Evolutionary conservation across 2,113 vertebrate species (phyloP).

Genomic region (Motacilla tschutschensis): DNA sequence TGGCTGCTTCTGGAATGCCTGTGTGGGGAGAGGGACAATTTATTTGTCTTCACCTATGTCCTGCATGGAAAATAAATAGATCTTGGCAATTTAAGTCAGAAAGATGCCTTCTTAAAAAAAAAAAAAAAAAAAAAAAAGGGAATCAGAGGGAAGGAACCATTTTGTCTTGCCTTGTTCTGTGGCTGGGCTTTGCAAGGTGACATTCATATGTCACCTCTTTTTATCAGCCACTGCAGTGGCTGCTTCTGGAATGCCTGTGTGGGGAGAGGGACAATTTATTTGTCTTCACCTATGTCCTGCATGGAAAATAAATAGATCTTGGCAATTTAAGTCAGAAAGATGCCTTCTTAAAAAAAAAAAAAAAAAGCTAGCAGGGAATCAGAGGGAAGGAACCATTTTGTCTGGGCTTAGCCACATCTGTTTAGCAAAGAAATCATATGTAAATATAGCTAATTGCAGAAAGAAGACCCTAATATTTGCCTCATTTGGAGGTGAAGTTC

Average conservation of each 20-base stretch:
- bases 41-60: not conserved
- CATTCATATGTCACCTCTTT: not conserved
- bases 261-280: not conserved
- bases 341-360: not conserved
- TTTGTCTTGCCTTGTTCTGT: not conserved
- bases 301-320: not conserved
- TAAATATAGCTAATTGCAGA: not conserved
- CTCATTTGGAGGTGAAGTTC: not conserved
- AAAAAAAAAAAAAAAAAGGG: too few relatives aligned
- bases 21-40: not conserved
- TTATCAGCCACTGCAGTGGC: not conserved
- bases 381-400: not conserved
- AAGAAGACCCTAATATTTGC: not conserved
- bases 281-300: not conserved
- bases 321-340: not conserved
- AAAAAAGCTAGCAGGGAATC: not conserved
- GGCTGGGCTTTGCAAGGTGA: not conserved
- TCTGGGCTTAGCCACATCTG: not conserved
- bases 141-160: too few relatives aligned
- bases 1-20: not conserved
- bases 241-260: not conserved
- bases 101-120: not conserved
- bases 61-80: not conserved
- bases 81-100: not conserved
- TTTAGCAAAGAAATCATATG: not conserved